A percentile compares a stretch with the other conserved stretches of the same genome.
Conservation (phyloP, 1,140 invertebrate species). For the Diachasma alloeum region DNA sequence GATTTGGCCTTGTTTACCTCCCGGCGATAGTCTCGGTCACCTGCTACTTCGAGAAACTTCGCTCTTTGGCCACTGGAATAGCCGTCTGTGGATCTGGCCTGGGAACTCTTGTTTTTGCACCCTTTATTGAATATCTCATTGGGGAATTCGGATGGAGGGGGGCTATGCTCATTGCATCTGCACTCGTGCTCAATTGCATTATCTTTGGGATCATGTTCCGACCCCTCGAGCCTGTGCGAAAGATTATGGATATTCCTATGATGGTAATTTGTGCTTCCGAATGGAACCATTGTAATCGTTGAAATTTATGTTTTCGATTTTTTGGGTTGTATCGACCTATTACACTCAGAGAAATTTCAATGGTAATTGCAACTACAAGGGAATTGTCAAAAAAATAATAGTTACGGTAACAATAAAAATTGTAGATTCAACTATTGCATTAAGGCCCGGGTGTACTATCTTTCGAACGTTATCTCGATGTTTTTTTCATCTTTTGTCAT, state of each 20-base stretch:
- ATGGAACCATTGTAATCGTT: no score
- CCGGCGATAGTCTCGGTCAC: slow-evolving; percentile 95
- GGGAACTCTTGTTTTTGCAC: slow-evolving; percentile 85
- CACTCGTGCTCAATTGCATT: slow-evolving; percentile 82
- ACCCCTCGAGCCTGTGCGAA: slow-evolving; percentile 67
- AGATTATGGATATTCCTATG: slow-evolving; percentile 32
- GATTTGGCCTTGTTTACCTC: slow-evolving; percentile 93
- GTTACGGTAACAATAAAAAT: no score
- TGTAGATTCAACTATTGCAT: no score
- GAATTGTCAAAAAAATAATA: no score
- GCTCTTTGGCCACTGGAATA: slow-evolving; percentile 92
- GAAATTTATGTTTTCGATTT: not conserved
- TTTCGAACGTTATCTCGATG: no score
- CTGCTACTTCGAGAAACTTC: slow-evolving; percentile 90
- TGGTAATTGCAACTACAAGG: no score
- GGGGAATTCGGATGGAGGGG: slow-evolving; percentile 74
- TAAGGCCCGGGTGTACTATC: no score
- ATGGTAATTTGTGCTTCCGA: slow-evolving; percentile 21
- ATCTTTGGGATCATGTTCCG: slow-evolving; percentile 86
- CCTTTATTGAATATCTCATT: slow-evolving; percentile 76
- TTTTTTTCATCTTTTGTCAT: no score
- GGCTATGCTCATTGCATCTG: slow-evolving; percentile 82
- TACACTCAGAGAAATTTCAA: no score
- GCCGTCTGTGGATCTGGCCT: slow-evolving; percentile 94
- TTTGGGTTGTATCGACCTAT: no score